Evolutionary conservation across 2,797 vertebrate genomes (phyloP).

Genomic region (Todus mexicanus): DNA sequence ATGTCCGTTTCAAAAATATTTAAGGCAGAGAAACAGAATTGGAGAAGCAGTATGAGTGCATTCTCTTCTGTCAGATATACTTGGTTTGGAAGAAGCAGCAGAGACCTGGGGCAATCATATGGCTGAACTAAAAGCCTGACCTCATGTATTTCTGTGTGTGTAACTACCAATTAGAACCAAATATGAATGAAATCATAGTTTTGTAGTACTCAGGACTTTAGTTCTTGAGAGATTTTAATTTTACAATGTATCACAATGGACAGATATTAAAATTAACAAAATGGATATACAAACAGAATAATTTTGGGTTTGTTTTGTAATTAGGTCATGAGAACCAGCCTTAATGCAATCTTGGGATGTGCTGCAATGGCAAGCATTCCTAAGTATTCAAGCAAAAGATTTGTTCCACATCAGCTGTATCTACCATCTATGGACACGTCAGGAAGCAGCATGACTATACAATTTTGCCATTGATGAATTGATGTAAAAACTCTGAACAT

Average conservation of each 20-base stretch:
- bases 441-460: not conserved
- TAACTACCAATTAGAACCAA: not conserved
- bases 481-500: not conserved
- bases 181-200: not conserved
- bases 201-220: not conserved
- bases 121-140: not conserved
- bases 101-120: no score
- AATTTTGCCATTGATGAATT: not conserved
- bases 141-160: not conserved
- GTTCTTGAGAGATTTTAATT: not conserved
- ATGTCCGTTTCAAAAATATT: not conserved
- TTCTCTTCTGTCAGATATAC: no score
- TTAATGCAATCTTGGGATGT: conserved; percentile 65
- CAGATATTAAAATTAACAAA: not conserved
- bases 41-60: no score
- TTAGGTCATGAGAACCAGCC: conserved; percentile 63
- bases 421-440: not conserved
- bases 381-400: conserved; percentile 35
- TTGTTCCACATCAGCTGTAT: not conserved
- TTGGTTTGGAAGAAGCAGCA: no score
- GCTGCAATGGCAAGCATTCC: conserved; percentile 68
- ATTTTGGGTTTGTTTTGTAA: conserved; percentile 17
- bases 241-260: not conserved
- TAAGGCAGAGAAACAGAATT: not conserved
- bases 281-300: not conserved